Evolutionary conservation across 1,140 invertebrate species (phyloP), one percentile per base, ranked within the genome.

Genomic region (Drosophila setifemur): DNA sequence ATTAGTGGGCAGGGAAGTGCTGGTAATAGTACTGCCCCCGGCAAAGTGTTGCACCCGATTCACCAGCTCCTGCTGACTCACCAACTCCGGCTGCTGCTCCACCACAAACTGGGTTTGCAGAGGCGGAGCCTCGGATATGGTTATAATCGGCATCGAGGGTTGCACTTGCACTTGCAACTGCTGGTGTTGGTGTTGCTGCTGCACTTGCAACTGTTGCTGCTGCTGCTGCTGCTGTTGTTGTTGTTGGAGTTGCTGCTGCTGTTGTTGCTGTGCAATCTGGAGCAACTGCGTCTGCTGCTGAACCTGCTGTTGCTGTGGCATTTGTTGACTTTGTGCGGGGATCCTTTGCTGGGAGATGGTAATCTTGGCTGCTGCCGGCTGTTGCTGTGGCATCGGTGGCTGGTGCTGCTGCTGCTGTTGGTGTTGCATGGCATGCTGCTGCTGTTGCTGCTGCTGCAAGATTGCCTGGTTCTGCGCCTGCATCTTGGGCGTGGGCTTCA

Each of bases 1-100:
- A 89, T 94, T 94, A 19, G 93, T 94, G 44, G 94, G 93, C 74
- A 94, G 92, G 11, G 79, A 71, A 6, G 92, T 92, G 53, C 16
- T 52, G 31, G 28, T 68, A 23, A 16, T 16, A 9, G 42, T 55
- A 18, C 12, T 77, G 54, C 25, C 76, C 19, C 33, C 92, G 54
- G 92, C 92, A 79, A 93, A 93, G 40, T 94, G 91, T 42, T 91
- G 92, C 48, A 94, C 92, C 4, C 86, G 77, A 23, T 55, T 74
- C 0, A 58, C 19, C 18, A 68, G 4, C 26, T 79, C 60, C 4
- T 49, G 70, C 16, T 57, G 58, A 19, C 60, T 47, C 26, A 33
- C 28, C 28, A 45, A 26, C 8, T 76, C 63, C 3, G 54, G 40
- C 29, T 58, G 61, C 21, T 75, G 48, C 8, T 70, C 68, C 14